Conservation (phyloP, 2,888 invertebrate genomes). For the Elaeidobius kamerunicus region DNA sequence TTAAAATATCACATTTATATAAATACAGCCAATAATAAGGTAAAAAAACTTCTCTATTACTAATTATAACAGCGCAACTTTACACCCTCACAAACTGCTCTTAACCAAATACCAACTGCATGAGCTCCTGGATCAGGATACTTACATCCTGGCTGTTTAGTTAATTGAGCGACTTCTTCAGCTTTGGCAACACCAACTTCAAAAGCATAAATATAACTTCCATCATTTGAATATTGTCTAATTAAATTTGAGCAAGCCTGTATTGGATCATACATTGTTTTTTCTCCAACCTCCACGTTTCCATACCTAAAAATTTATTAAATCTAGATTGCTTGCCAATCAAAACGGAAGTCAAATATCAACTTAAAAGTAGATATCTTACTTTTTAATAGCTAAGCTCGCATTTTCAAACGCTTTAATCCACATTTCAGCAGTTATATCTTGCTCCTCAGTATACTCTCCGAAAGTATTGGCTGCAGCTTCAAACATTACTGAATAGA, state of each 20-base stretch:
- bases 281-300: conserved; percentile 59
- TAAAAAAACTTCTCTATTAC: background rate
- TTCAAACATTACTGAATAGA: conserved; percentile 74
- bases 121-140: conserved; percentile 60
- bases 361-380: conserved; percentile 15
- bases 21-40: background rate
- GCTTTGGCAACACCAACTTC: conserved; percentile 46
- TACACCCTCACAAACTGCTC: conserved; percentile 52
- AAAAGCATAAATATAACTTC: conserved; percentile 42
- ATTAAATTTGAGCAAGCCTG: conserved; percentile 38
- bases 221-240: conserved; percentile 34
- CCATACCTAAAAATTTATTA: conserved; percentile 55
- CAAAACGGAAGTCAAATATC: background rate
- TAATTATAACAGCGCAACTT: conserved; percentile 43
- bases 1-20: background rate
- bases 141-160: conserved; percentile 32
- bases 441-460: conserved; percentile 40
- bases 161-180: conserved; percentile 44
- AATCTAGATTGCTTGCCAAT: background rate
- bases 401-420: conserved; percentile 50
- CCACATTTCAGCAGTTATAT: conserved; percentile 47
- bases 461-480: conserved; percentile 57
- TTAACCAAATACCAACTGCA: conserved; percentile 58
- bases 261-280: conserved; percentile 60
- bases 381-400: conserved; percentile 51